Conservation (phyloP, 23 tunicate genomes). For the Corella eumyota region DNA sequence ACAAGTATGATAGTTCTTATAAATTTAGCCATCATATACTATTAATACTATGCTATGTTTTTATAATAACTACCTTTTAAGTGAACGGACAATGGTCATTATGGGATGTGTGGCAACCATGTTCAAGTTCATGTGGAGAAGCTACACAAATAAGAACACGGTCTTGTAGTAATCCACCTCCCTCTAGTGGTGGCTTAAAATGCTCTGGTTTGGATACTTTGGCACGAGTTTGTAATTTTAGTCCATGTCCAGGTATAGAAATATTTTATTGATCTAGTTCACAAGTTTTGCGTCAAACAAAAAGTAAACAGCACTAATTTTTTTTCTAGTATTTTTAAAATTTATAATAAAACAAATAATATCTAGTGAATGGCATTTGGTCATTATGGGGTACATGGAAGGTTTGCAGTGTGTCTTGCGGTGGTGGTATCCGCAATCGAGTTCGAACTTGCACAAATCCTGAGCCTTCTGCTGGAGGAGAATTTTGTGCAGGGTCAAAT, state of each 20-base stretch:
- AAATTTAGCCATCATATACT: neutral
- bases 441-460: conserved; percentile 74
- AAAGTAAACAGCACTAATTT: no score
- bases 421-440: conserved; percentile 69
- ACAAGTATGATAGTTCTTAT: neutral
- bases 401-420: conserved; percentile 84
- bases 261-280: no score
- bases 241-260: conserved; percentile 79
- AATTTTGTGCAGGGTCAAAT: conserved; percentile 56
- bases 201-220: conserved; percentile 59
- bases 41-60: neutral
- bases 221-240: conserved; percentile 39
- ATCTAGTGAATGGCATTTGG: conserved; percentile 78
- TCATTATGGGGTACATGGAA: conserved; percentile 70
- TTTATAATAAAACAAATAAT: neutral
- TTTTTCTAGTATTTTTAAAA: neutral
- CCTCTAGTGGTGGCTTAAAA: conserved; percentile 57
- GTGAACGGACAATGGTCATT: conserved; percentile 75
- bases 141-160: conserved; percentile 49
- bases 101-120: conserved; percentile 88
- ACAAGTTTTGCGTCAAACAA: no score
- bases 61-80: neutral
- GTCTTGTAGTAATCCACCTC: conserved; percentile 63
- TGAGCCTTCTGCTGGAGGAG: conserved; percentile 64
- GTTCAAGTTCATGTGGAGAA: conserved; percentile 77